Conservation (phyloP, 1,140 invertebrate species). For the Drosophila sp. region DNA sequence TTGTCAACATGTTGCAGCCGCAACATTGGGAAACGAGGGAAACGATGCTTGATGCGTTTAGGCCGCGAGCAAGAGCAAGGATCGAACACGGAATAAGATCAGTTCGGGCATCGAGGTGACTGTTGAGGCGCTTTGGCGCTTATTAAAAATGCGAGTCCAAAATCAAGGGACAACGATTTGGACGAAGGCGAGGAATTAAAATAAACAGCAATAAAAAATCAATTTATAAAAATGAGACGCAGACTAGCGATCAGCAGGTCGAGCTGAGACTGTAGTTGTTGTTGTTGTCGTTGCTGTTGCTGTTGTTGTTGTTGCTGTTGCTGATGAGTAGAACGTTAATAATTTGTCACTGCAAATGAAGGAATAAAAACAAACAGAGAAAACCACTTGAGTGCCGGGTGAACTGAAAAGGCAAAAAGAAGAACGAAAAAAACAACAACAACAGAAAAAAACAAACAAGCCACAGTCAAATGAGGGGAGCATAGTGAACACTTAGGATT, state of each 20-base stretch:
- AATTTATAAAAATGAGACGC: conserved; percentile 69
- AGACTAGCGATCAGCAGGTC: conserved; percentile 21
- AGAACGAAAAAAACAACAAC: too few relatives aligned
- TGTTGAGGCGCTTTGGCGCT: conserved; percentile 69
- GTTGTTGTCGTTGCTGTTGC: not conserved
- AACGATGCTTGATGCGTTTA: conserved; percentile 4
- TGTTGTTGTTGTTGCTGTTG: conserved; percentile 13
- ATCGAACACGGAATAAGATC: conserved; percentile 25
- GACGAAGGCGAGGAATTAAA: conserved; percentile 62
- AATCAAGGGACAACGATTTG: conserved; percentile 13
- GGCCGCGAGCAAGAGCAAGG: conserved; percentile 16
- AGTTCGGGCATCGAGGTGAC: conserved; percentile 36
- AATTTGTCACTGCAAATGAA: conserved; percentile 81
- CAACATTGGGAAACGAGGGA: conserved; percentile 22
- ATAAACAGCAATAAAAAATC: conserved; percentile 80
- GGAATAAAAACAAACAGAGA: conserved; percentile 82
- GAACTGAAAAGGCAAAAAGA: conserved; percentile 44
- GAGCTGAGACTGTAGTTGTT: conserved; percentile 7
- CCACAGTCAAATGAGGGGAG: conserved; percentile 10
- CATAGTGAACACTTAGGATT: conserved; percentile 58
- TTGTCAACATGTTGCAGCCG: conserved; percentile 71
- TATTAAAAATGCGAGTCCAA: conserved; percentile 70
- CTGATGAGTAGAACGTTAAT: conserved; percentile 74
- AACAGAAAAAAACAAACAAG: conserved; percentile 40
- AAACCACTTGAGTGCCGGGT: conserved; percentile 69